Percentiles rank a stretch among this genome's conserved stretches.
Conservation (phyloP, 1,140 invertebrate species). For the Euura lappo region DNA sequence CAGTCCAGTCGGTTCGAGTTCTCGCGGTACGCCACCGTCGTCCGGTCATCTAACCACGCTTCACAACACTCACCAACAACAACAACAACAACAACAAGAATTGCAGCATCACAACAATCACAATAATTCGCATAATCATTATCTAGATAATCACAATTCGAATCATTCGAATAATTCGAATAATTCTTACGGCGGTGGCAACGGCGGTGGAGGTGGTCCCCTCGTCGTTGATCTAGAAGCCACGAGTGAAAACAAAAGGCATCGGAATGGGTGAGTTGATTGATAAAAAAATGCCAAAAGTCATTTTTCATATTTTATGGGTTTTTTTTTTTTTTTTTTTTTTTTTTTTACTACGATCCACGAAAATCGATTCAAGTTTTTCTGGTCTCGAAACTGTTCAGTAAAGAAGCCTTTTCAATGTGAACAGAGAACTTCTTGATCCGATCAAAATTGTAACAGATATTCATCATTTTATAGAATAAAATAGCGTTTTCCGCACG, state of each 20-base stretch:
- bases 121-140: constrained; percentile 49
- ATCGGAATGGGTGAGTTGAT: constrained; percentile 51
- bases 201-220: constrained; percentile 17
- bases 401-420: too few species aligned
- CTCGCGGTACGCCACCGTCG: constrained; percentile 40
- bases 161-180: constrained; percentile 42
- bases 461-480: too few species aligned
- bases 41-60: constrained; percentile 38
- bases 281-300: neutral
- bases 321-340: neutral
- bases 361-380: too few species aligned
- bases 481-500: too few species aligned
- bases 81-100: constrained; percentile 49
- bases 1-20: constrained; percentile 47
- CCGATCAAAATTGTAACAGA: too few species aligned
- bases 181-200: too few species aligned
- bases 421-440: too few species aligned
- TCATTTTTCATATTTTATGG: too few species aligned
- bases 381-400: too few species aligned
- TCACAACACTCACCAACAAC: constrained; percentile 32
- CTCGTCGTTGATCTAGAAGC: constrained; percentile 50
- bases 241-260: constrained; percentile 52
- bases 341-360: neutral
- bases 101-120: constrained; percentile 47
- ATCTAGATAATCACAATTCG: constrained; percentile 53